These are phyloP conservation scores for Meganola albula DNA, from an alignment of 2,888 invertebrate species.

Conservation along the genomic window DNA sequence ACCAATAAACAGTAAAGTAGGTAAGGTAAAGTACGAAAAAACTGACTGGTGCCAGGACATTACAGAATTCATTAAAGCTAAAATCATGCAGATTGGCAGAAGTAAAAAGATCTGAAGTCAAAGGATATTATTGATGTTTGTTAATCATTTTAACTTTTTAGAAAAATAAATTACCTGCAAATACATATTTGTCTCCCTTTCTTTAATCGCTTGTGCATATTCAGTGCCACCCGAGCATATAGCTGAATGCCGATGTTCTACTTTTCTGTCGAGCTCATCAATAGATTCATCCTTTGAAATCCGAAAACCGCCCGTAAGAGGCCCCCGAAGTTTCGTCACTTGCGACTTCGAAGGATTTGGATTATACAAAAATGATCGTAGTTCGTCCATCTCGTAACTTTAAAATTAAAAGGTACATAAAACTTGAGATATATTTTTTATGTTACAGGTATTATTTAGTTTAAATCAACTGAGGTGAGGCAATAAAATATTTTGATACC, in stretches of 20 bases:
- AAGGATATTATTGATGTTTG: too few relatives aligned
- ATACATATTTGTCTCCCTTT: conserved; percentile 50
- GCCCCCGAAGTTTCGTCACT: conserved; percentile 47
- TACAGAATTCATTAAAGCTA: too few relatives aligned
- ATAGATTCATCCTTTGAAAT: conserved; percentile 47
- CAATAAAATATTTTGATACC: too few relatives aligned
- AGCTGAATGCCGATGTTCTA: conserved; percentile 52
- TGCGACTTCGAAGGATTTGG: conserved; percentile 45
- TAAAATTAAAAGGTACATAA: conserved; percentile 3
- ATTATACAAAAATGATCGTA: conserved; percentile 53
- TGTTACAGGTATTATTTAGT: too few relatives aligned
- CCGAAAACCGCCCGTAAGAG: conserved; percentile 53
- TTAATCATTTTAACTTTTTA: too few relatives aligned
- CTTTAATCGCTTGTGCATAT: conserved; percentile 51
- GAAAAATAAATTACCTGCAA: conserved; percentile 57
- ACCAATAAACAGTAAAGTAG: too few relatives aligned
- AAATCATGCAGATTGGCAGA: too few relatives aligned
- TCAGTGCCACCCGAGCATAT: conserved; percentile 46
- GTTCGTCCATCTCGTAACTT: conserved; percentile 46
- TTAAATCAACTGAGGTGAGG: too few relatives aligned
- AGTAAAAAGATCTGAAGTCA: too few relatives aligned
- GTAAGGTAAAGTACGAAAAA: too few relatives aligned
- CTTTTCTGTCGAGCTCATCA: conserved; percentile 43
- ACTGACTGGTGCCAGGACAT: too few relatives aligned
- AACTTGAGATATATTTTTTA: too few relatives aligned